phyloP scores from a whole-genome alignment of 2,797 vertebrate genomes.

The Coccyzus lansbergi region DNA sequence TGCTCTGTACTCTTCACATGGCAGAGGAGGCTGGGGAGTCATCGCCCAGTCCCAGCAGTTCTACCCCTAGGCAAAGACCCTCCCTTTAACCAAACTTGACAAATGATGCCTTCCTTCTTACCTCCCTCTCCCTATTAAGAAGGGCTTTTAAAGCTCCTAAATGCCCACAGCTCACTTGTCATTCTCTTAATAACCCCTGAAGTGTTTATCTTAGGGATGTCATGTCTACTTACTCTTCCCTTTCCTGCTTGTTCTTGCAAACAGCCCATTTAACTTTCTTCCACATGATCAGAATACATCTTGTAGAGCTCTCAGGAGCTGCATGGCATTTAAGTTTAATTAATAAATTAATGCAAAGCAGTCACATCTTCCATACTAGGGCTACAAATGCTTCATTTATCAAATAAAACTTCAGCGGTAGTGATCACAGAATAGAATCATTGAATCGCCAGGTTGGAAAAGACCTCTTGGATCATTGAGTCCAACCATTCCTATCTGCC shows the following conservation, averaged over 20 bases:
- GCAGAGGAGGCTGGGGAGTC: neutral
- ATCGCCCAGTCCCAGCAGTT: neutral
- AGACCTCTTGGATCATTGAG: no score
- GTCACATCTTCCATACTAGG: neutral
- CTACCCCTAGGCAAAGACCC: neutral
- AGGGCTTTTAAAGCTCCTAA: conserved; percentile 2
- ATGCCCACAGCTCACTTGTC: neutral
- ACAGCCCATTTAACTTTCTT: conserved; percentile 14
- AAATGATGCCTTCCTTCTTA: neutral
- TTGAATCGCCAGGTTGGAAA: no score
- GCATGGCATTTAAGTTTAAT: neutral
- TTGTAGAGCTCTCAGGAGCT: neutral
- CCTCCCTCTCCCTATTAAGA: neutral
- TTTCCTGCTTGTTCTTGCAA: conserved; percentile 1
- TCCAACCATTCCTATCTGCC: no score
- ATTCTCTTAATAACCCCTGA: conserved; percentile 1
- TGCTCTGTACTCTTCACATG: neutral
- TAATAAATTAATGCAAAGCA: neutral
- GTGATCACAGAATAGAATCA: neutral
- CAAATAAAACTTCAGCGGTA: neutral
- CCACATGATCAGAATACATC: neutral
- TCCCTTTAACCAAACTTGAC: neutral
- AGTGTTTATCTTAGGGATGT: conserved; percentile 33
- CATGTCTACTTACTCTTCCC: conserved; percentile 37
- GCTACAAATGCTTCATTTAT: neutral